Conservation (phyloP, 2,888 invertebrate genomes). For the Leptopilina myrica region DNA sequence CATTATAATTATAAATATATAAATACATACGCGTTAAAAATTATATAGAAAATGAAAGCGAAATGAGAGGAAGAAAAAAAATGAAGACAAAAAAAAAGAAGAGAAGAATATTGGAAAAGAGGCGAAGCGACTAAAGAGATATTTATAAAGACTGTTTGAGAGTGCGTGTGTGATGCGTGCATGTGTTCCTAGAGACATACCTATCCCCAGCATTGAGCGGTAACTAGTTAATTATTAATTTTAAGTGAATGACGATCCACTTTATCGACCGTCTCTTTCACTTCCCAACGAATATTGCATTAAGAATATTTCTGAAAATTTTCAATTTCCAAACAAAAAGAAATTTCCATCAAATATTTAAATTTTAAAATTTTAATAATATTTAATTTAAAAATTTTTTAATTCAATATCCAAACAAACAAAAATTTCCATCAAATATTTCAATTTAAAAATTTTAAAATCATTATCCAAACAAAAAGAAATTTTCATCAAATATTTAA, state of each 20-base stretch:
- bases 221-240: constrained; percentile 35
- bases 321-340: too few species aligned
- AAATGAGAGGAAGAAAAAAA: constrained; percentile 44
- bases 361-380: too few species aligned
- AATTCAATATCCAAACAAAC: too few species aligned
- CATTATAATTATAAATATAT: constrained; percentile 13
- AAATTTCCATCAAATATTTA: too few species aligned
- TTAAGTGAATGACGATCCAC: not conserved
- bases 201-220: constrained; percentile 15
- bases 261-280: not conserved
- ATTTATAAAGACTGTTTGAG: constrained; percentile 76
- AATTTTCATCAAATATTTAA: too few species aligned
- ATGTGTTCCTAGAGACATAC: constrained; percentile 68
- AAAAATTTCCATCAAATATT: too few species aligned
- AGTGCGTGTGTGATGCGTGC: constrained; percentile 70
- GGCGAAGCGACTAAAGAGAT: constrained; percentile 61
- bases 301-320: too few species aligned
- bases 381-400: too few species aligned
- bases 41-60: constrained; percentile 40
- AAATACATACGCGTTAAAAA: constrained; percentile 23
- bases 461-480: too few species aligned
- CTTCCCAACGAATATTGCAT: not conserved
- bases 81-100: constrained; percentile 29
- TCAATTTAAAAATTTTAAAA: too few species aligned
- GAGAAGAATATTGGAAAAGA: constrained; percentile 24